Base-by-base conservation (phyloP, 2,797 vertebrate species). In the Nannoperca obscura region DNA sequence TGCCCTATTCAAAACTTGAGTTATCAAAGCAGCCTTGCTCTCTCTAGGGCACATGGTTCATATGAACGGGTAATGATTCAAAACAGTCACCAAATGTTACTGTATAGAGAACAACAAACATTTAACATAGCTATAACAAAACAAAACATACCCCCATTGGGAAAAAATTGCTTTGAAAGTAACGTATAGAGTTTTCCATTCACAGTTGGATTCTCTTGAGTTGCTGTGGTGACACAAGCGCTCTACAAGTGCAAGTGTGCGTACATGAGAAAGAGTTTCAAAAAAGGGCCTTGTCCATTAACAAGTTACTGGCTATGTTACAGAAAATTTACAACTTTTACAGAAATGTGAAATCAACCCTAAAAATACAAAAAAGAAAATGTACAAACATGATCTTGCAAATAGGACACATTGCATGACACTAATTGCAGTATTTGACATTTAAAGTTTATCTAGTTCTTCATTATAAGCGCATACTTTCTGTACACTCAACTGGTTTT, bases 251-350 rank as follows among this genome's bases (percentile, higher is more conserved):
- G 80, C 84, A 83, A 85, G 86, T 91, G 81, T 57, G 75, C 89
- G 79, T 80, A 86, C 76, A 91, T 81, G 84, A 84, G 40, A 50
- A 77, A 59, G 62, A 78, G 52, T 76, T 86, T 85, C 50, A 76
- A 83, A 88, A 92, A 93, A 90, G 89, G 91, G 90, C 88, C 85
- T 88, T 73, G 70, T 91, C 67, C 88, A 87, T 87, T 70, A 91
- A 87, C 65, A 88, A 85, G 67, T 86, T 54, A 86, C 49, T 81
- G 81, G 77, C 86, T 86, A 88, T 89, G 76, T 83, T 86, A 92
- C 86, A 92, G 79, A 88, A 84, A 80, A 91, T 91, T 40, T 91
- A 90, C 86, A 92, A 74, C 75, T 78, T 89, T 76, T 83, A 89
- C 79, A 89, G 63, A 91, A 91, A 89, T 83, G 81, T 66, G 19